These are phyloP conservation scores for Trematomus loennbergii DNA, from an alignment of 2,113 vertebrate genomes.

Conservation along the genomic window DNA sequence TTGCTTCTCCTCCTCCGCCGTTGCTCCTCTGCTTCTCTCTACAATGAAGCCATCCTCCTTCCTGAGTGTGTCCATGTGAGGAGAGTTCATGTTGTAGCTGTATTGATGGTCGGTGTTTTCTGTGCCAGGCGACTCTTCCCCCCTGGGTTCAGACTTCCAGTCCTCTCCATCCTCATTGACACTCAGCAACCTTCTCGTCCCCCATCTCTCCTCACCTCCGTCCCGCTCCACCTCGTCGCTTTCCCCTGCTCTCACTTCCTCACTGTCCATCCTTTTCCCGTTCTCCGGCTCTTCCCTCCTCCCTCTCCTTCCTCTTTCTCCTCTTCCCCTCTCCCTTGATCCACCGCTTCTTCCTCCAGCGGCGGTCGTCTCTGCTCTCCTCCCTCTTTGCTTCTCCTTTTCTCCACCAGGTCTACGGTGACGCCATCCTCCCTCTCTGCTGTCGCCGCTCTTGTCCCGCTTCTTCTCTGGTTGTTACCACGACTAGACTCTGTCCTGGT, in stretches of 20 bases:
- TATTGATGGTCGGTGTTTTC: slow-evolving; percentile 44
- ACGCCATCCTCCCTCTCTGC: slow-evolving; percentile 61
- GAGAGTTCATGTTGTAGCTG: slow-evolving; percentile 67
- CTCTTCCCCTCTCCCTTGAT: slow-evolving; percentile 63
- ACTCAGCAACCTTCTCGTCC: slow-evolving; percentile 77
- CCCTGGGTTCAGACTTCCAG: neutral
- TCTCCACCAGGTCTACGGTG: slow-evolving; percentile 43
- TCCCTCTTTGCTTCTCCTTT: slow-evolving; percentile 61
- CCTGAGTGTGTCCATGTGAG: slow-evolving; percentile 41
- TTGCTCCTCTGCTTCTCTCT: slow-evolving; percentile 5
- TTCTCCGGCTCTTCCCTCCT: slow-evolving; percentile 69
- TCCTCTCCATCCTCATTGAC: slow-evolving; percentile 61
- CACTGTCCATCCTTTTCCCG: slow-evolving; percentile 15
- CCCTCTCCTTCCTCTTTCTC: slow-evolving; percentile 70
- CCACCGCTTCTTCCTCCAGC: slow-evolving; percentile 44
- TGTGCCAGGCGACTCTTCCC: slow-evolving; percentile 23
- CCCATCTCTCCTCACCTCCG: slow-evolving; percentile 64
- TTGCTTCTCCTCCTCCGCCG: slow-evolving; percentile 36
- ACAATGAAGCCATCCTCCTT: slow-evolving; percentile 53
- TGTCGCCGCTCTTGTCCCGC: slow-evolving; percentile 41
- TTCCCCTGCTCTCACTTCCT: slow-evolving; percentile 8
- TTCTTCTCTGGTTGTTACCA: slow-evolving; percentile 52
- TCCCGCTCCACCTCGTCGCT: slow-evolving; percentile 46
- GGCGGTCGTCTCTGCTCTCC: slow-evolving; percentile 40
- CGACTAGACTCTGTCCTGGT: slow-evolving; percentile 35